Conservation (phyloP, 2,797 vertebrate genomes). For the Amniataba percoides region DNA sequence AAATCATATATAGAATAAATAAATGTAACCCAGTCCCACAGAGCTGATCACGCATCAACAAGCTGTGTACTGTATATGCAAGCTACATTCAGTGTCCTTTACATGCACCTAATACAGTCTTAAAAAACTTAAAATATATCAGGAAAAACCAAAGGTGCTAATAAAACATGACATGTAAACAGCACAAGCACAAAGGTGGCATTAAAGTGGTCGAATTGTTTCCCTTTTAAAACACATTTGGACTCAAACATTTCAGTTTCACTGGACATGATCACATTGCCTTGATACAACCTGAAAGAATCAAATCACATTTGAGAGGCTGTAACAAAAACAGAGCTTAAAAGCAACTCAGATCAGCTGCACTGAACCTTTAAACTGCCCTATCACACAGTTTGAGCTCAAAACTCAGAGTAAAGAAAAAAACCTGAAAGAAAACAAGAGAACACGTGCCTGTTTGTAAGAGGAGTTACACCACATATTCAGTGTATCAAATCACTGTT, state of each 20-base stretch:
- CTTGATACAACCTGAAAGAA: conserved; percentile 61
- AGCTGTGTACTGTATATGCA: conserved; percentile 75
- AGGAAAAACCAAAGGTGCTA: conserved; percentile 78
- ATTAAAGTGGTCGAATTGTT: conserved; percentile 68
- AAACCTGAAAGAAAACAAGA: conserved; percentile 36
- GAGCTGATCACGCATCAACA: conserved; percentile 67
- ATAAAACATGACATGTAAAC: conserved; percentile 79
- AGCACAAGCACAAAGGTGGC: conserved; percentile 72
- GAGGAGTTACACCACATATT: conserved; percentile 62
- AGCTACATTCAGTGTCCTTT: conserved; percentile 83
- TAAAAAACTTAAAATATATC: conserved; percentile 67
- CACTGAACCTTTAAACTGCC: conserved; percentile 38
- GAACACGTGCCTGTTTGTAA: conserved; percentile 36
- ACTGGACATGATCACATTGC: conserved; percentile 56
- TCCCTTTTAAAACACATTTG: conserved; percentile 84
- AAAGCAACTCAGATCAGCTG: conserved; percentile 48
- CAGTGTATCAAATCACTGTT: conserved; percentile 75
- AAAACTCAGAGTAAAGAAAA: conserved; percentile 37
- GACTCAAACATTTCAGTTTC: conserved; percentile 62
- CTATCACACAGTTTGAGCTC: conserved; percentile 56
- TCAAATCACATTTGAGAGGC: conserved; percentile 73
- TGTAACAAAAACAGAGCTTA: conserved; percentile 68
- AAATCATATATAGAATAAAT: conserved; percentile 86
- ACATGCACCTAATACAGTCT: conserved; percentile 71
- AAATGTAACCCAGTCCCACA: conserved; percentile 79